Conservation (phyloP, 2,113 vertebrate genomes). For the Perognathus longimembris region DNA sequence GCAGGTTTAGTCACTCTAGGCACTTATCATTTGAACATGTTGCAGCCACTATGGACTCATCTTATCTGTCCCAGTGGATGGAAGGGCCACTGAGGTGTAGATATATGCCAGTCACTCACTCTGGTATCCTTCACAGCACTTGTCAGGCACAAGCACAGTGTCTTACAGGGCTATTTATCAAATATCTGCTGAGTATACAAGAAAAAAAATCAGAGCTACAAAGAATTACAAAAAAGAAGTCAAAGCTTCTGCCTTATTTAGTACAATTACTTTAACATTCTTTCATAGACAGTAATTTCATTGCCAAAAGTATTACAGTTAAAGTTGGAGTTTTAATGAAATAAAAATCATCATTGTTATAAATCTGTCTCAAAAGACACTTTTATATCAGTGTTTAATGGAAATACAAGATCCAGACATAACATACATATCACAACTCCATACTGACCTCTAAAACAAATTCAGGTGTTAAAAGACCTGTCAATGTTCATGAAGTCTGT, state of each 20-base stretch:
- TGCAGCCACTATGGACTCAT: neutral
- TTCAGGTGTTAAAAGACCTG: neutral
- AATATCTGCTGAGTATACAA: neutral
- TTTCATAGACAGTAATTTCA: constrained; percentile 31
- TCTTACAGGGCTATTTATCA: neutral
- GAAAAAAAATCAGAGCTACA: neutral
- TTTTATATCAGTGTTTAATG: constrained; percentile 57
- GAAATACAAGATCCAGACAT: constrained; percentile 51
- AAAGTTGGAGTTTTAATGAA: constrained; percentile 72
- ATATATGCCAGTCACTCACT: neutral
- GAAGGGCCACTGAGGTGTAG: neutral
- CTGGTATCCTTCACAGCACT: neutral
- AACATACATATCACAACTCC: constrained; percentile 20
- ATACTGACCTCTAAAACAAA: neutral
- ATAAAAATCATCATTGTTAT: neutral
- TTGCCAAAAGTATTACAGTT: constrained; percentile 76
- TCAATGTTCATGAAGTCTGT: neutral
- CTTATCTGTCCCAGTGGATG: neutral
- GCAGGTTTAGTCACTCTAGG: neutral
- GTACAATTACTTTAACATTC: constrained; percentile 18
- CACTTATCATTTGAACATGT: neutral
- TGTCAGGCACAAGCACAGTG: fast-evolving
- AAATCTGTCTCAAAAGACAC: constrained; percentile 64
- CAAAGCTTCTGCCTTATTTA: constrained; percentile 64
- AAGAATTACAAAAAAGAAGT: constrained; percentile 28